phyloP scores from a whole-genome alignment of 2,888 invertebrate genomes.

The Muschampia plurimacula region DNA sequence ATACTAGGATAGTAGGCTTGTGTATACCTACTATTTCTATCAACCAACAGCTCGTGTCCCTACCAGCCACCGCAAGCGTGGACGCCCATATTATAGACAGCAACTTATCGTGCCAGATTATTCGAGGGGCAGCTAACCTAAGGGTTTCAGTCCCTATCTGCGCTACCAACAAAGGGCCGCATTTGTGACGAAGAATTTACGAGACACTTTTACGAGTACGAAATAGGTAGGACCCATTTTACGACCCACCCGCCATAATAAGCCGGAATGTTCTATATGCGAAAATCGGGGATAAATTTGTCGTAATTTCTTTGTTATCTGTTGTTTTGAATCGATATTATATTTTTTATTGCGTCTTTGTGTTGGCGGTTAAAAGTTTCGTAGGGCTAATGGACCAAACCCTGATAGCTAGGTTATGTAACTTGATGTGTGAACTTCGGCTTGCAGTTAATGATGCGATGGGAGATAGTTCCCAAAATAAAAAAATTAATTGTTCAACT shows the following conservation, averaged over 20 bases:
- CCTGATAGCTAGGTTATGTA: background rate
- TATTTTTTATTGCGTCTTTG: slow-evolving; percentile 39
- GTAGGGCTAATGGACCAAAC: background rate
- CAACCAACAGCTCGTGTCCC: too few species aligned
- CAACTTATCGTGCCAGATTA: slow-evolving; percentile 66
- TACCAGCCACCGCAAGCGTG: slow-evolving; percentile 38
- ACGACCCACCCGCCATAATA: slow-evolving; percentile 74
- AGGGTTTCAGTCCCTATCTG: slow-evolving; percentile 49
- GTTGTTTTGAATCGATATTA: slow-evolving; percentile 38
- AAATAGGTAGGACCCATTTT: slow-evolving; percentile 79
- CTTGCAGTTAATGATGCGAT: background rate
- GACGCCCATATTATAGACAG: slow-evolving; percentile 50
- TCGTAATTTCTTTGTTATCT: slow-evolving; percentile 44
- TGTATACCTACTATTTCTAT: too few species aligned
- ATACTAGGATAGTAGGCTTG: too few species aligned
- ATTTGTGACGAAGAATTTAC: slow-evolving; percentile 80
- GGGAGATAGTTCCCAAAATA: too few species aligned
- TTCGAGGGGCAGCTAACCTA: slow-evolving; percentile 48
- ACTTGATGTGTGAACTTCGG: background rate
- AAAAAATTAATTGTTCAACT: too few species aligned
- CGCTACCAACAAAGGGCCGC: slow-evolving; percentile 67
- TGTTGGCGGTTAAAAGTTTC: slow-evolving; percentile 30
- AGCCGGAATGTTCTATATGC: slow-evolving; percentile 46
- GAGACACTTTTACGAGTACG: slow-evolving; percentile 80
- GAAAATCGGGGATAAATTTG: slow-evolving; percentile 41